Evolutionary conservation across 2,888 invertebrate species (phyloP).

Genomic region (Creontiades dilutus): DNA sequence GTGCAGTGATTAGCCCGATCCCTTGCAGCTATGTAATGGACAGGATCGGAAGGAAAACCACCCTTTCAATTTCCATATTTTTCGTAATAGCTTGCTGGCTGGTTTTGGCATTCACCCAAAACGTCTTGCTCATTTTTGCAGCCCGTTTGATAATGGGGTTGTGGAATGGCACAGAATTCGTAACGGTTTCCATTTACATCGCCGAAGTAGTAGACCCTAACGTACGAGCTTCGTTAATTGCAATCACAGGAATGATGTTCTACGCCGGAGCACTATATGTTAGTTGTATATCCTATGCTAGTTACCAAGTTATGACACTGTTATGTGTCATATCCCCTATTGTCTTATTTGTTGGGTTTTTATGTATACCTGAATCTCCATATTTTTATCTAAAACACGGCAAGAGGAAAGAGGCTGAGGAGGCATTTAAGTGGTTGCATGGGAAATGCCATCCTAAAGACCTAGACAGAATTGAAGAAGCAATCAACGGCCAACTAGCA

Average conservation of each 20-base stretch:
- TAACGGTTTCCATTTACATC: slow-evolving; percentile 76
- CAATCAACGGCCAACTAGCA: slow-evolving; percentile 72
- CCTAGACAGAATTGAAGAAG: slow-evolving; percentile 65
- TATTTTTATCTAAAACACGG: slow-evolving; percentile 82
- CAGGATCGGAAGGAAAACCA: slow-evolving; percentile 81
- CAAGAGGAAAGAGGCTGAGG: slow-evolving; percentile 75
- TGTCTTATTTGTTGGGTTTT: slow-evolving; percentile 77
- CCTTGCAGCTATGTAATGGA: slow-evolving; percentile 81
- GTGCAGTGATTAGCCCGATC: slow-evolving; percentile 75
- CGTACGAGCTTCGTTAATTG: slow-evolving; percentile 75
- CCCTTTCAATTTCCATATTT: slow-evolving; percentile 80
- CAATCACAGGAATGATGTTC: slow-evolving; percentile 75
- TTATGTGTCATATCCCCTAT: slow-evolving; percentile 1
- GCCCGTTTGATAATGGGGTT: slow-evolving; percentile 75
- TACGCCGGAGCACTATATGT: slow-evolving; percentile 75
- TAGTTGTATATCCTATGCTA: slow-evolving; percentile 67
- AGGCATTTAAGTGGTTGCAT: slow-evolving; percentile 69
- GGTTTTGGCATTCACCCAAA: slow-evolving; percentile 71
- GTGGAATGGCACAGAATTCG: slow-evolving; percentile 75
- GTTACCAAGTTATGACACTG: not conserved
- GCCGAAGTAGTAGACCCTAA: slow-evolving; percentile 76
- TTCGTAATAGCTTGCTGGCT: slow-evolving; percentile 82
- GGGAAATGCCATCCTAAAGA: slow-evolving; percentile 61
- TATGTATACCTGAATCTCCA: slow-evolving; percentile 83
- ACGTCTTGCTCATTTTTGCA: slow-evolving; percentile 72